phyloP scores from a whole-genome alignment of 2,888 invertebrate genomes.

The Gisinianus flammeolus region DNA sequence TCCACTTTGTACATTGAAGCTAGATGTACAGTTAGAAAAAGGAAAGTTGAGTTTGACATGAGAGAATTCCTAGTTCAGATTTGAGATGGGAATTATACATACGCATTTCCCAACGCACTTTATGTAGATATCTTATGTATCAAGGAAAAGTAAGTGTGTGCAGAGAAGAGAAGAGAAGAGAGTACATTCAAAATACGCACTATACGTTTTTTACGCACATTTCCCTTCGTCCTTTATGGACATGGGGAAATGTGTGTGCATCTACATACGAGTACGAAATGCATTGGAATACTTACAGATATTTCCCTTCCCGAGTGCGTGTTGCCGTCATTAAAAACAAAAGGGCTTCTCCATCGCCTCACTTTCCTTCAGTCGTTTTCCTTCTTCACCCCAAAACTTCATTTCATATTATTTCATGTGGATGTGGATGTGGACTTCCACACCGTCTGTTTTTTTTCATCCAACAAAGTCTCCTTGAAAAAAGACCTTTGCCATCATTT shows the following conservation, averaged over 20 bases:
- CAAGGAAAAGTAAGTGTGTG: too few species aligned
- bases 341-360: neutral
- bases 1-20: neutral
- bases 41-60: neutral
- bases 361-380: neutral
- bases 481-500: too few species aligned
- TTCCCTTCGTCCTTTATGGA: too few species aligned
- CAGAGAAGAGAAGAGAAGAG: neutral
- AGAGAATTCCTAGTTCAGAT: neutral
- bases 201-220: too few species aligned
- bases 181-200: neutral
- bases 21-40: neutral
- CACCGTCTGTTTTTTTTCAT: too few species aligned
- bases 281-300: too few species aligned
- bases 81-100: neutral
- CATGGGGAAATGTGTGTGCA: too few species aligned
- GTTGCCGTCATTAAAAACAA: neutral
- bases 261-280: neutral
- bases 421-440: too few species aligned
- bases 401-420: neutral
- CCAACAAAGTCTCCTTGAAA: too few species aligned
- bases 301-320: neutral
- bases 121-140: constrained; percentile 1
- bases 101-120: neutral
- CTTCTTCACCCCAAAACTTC: neutral